Base-by-base conservation (phyloP, 2,113 vertebrate genomes). In the Corynorhinus townsendii region DNA sequence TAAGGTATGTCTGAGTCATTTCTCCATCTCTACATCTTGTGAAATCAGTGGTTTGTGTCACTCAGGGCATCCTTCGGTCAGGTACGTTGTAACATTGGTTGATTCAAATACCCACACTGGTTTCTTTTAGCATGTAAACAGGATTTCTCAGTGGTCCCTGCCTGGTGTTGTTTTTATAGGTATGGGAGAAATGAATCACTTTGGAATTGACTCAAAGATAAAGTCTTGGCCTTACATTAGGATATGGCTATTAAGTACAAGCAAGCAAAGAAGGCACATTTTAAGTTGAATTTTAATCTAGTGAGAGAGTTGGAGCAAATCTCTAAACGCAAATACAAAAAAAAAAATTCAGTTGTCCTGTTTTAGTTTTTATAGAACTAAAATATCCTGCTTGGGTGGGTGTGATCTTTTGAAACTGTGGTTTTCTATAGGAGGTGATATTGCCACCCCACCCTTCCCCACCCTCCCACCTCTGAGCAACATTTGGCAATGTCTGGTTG, bases 161-260 rank as follows among this genome's bases (percentile, higher is more conserved):
- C 28, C 87, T 7, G 9, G 69, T 1, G 35, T 30, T 80, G 59
- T 72, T 38, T 40, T 68, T 40, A 90, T 11, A 64, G 54, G 38
- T 69, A 17, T 4, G 2, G 5, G 12, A 79, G 40, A 75, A 73
- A 66, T 79, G 89, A 96, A 28, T 73, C 72, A 89, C 11, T 5
- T 22, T 19, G 66, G 86, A 19, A 38, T 86, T 92, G 73, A 75
- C 73, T 90, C 86, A 54, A 49, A 90, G 22, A 38, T 26, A 54
- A 71, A 73, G 71, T 45, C 47, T 56, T 43, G 45, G 77, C 24
- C 26, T 62, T 52, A 28, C 2, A 5, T 66, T 11, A 52, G 69
- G 43, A 28, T n/a, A 7, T 1, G 28, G 85, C n/a, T 38, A 62
- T 33, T 35, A 45, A 86, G 35, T 5, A 45, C 20, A 56, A 14